phyloP scores from a whole-genome alignment of 2,797 vertebrate species.

The Eospalax fontanierii region DNA sequence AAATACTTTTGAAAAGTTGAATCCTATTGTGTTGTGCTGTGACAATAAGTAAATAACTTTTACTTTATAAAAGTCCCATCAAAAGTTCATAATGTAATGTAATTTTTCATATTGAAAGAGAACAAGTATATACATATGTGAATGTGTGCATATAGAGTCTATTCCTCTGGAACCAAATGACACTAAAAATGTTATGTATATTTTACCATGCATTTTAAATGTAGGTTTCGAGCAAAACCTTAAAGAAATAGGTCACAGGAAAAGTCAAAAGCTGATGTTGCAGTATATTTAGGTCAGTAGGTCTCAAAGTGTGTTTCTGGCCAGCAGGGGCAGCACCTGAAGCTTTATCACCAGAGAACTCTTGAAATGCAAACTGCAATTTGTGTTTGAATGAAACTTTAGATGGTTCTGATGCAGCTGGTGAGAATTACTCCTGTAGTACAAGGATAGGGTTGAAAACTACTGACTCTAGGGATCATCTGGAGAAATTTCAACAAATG shows the following conservation, averaged over 20 bases:
- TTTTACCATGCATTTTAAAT: neutral
- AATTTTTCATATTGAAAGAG: neutral
- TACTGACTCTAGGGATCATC: neutral
- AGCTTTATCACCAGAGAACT: neutral
- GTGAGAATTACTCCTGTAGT: neutral
- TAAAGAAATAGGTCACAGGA: neutral
- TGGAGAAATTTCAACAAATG: neutral
- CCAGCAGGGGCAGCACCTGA: too few species aligned
- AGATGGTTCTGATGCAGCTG: neutral
- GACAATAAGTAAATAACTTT: neutral
- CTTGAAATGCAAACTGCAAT: neutral
- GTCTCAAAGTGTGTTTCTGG: neutral
- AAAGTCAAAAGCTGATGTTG: neutral
- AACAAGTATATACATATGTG: neutral
- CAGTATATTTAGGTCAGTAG: neutral
- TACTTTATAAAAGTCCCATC: neutral
- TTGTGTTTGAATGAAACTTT: neutral
- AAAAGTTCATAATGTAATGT: neutral
- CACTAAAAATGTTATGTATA: neutral
- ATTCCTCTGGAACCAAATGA: neutral
- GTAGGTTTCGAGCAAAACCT: neutral
- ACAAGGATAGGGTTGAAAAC: neutral
- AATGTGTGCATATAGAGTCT: neutral
- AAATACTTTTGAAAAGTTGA: slow-evolving; percentile 8
- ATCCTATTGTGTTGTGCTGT: neutral